Percentiles rank a stretch among this genome's conserved stretches.
Conservation (phyloP, 2,113 vertebrate genomes). For the Pimephales promelas region DNA sequence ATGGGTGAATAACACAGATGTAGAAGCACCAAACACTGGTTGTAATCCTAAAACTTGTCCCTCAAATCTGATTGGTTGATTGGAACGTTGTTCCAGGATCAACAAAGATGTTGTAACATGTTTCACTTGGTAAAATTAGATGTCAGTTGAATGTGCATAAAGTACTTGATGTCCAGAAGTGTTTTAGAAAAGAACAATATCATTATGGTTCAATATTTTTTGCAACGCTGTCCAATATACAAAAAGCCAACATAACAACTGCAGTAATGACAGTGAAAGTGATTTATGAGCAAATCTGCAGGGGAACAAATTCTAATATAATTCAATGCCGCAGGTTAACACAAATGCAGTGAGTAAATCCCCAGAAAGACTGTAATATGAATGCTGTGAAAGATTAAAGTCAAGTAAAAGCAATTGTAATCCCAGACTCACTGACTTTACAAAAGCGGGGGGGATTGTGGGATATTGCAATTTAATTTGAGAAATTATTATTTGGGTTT, state of each 20-base stretch:
- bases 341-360: constrained; percentile 71
- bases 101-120: too few relatives aligned
- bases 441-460: constrained; percentile 41
- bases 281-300: constrained; percentile 28
- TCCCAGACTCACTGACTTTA: constrained; percentile 66
- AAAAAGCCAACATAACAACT: not conserved
- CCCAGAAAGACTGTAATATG: constrained; percentile 68
- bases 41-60: too few relatives aligned
- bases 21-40: too few relatives aligned
- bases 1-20: too few relatives aligned
- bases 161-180: not conserved
- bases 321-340: constrained; percentile 66
- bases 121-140: too few relatives aligned
- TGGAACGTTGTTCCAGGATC: too few relatives aligned
- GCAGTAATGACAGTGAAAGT: not conserved
- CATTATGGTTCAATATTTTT: not conserved
- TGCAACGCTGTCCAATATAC: not conserved
- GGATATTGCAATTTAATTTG: constrained; percentile 52
- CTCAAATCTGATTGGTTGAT: too few relatives aligned
- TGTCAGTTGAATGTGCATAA: not conserved
- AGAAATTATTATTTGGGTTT: constrained; percentile 23
- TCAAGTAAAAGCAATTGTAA: constrained; percentile 65
- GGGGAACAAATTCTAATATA: not conserved
- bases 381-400: constrained; percentile 71
- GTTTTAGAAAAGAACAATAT: not conserved